phyloP scores from a whole-genome alignment of 2,888 invertebrate species.

The Hecatera dysodea region DNA sequence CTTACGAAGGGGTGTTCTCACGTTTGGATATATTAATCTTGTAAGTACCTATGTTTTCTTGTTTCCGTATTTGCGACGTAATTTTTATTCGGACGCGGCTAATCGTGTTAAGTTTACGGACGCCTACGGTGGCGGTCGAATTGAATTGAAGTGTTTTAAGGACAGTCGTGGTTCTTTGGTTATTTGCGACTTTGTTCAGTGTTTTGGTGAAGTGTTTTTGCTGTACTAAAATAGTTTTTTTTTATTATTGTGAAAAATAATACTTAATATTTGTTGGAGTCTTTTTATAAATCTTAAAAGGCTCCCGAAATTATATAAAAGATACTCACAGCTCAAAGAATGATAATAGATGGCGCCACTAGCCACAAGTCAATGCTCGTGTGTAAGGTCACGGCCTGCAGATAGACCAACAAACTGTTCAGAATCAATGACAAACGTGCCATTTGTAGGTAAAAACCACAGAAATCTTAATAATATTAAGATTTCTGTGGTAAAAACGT shows the following conservation, averaged over 20 bases:
- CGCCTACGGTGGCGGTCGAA: constrained; percentile 37
- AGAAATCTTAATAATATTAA: too few relatives aligned
- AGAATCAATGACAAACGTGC: constrained; percentile 28
- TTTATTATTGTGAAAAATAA: neutral
- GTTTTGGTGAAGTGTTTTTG: neutral
- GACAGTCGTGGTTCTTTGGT: neutral
- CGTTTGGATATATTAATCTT: constrained; percentile 81
- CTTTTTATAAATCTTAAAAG: neutral
- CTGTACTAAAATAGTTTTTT: neutral
- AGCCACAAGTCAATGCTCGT: constrained; percentile 8
- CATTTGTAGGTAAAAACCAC: too few relatives aligned
- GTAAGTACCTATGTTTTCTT: constrained; percentile 74
- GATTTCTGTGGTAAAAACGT: too few relatives aligned
- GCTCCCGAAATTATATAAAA: neutral
- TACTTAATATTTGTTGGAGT: too few relatives aligned
- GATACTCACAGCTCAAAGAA: too few relatives aligned
- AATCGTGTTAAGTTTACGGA: constrained; percentile 37
- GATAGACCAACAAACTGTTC: constrained; percentile 30
- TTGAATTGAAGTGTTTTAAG: constrained; percentile 26
- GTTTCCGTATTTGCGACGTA: constrained; percentile 36
- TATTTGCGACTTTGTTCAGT: neutral
- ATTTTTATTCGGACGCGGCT: constrained; percentile 48
- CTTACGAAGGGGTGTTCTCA: constrained; percentile 78
- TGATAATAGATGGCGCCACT: constrained; percentile 34
- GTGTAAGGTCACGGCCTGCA: constrained; percentile 33